These are phyloP conservation scores for Frieseomelitta varia DNA, from an alignment of 1,140 invertebrate genomes.

Conservation along the genomic window DNA sequence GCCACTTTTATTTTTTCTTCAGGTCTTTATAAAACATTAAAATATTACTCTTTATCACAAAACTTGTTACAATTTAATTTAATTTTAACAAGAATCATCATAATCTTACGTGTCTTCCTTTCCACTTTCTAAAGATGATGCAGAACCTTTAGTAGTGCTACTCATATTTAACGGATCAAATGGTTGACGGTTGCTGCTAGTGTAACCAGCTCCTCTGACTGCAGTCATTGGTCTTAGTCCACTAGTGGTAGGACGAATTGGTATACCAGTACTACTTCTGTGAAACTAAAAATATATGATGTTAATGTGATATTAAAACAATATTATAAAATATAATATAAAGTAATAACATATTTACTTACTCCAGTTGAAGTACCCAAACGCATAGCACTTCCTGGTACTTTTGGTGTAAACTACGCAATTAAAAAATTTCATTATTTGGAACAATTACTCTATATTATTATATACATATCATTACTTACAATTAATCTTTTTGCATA, in stretches of 20 bases:
- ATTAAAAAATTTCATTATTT: conserved; percentile 30
- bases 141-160: conserved; percentile 78
- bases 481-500: conserved; percentile 84
- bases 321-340: neutral
- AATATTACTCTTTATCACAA: neutral
- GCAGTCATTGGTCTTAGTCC: conserved; percentile 94
- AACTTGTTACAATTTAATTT: neutral
- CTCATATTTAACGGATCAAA: conserved; percentile 92
- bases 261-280: conserved; percentile 67
- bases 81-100: conserved; percentile 14
- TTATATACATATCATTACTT: conserved; percentile 60
- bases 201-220: conserved; percentile 97
- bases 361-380: conserved; percentile 83
- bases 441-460: neutral
- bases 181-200: conserved; percentile 86
- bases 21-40: conserved; percentile 83
- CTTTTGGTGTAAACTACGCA: conserved; percentile 77
- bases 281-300: conserved; percentile 72
- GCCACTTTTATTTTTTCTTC: conserved; percentile 93
- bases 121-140: conserved; percentile 85
- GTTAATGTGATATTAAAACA: neutral
- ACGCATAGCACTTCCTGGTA: conserved; percentile 80
- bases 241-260: conserved; percentile 71
- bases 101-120: conserved; percentile 88
- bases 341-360: conserved; percentile 43